phyloP scores from a whole-genome alignment of 2,797 vertebrate species.

The Urosaurus nigricauda region DNA sequence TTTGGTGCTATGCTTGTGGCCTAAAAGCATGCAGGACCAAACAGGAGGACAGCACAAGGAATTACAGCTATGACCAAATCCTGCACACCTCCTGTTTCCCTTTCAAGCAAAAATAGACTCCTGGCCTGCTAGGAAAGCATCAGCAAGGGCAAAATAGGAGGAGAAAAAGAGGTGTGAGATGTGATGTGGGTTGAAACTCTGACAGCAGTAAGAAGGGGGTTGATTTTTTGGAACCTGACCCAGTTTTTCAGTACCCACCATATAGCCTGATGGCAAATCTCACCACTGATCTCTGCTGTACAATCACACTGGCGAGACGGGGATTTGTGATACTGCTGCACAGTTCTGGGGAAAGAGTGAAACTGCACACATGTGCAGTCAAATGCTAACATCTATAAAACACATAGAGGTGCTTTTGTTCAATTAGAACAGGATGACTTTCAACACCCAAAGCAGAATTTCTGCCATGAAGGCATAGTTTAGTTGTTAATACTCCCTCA shows the following conservation, averaged over 20 bases:
- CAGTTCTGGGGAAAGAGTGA: conserved; percentile 39
- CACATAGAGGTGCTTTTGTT: not conserved
- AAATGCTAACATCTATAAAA: conserved; percentile 30
- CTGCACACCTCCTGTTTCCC: not conserved
- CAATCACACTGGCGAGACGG: not conserved
- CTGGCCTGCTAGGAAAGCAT: not conserved
- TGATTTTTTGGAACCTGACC: not conserved
- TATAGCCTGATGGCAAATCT: not conserved
- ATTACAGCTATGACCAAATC: not conserved
- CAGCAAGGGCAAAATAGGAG: not conserved
- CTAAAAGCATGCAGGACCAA: not conserved
- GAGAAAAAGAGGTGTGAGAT: too few species aligned
- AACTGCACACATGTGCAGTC: conserved; percentile 32
- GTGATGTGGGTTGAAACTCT: not conserved
- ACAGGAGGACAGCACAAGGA: not conserved
- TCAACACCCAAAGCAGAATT: not conserved
- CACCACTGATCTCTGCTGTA: conserved; percentile 1
- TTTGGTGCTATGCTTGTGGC: not conserved
- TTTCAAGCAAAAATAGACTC: not conserved
- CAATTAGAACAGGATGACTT: not conserved
- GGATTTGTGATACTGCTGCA: conserved; percentile 12
- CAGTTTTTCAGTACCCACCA: not conserved
- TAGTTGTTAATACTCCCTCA: not conserved
- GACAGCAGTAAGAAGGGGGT: not conserved
- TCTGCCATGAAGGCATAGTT: not conserved